Base-by-base conservation (phyloP, 2,888 invertebrate species). In the Drosophila kokeensis region DNA sequence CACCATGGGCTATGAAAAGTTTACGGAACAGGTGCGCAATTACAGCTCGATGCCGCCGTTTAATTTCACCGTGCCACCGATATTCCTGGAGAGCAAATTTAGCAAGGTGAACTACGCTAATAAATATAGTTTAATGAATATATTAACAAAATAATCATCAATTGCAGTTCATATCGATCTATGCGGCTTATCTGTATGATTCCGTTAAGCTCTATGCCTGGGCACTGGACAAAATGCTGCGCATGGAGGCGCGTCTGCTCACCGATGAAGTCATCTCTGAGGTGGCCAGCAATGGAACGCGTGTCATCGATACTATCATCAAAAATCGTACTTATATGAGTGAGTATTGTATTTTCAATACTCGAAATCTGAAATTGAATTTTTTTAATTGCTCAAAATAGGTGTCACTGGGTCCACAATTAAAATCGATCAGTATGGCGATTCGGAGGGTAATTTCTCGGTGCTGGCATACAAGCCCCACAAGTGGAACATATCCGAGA, bases 381-480 rank as follows among this genome's bases (percentile, higher is more conserved):
- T 50, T 38, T 29, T 13, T 11, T 1, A 3, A 45, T 50, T 60
- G 52, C 38, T 73, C 74, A 79, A 69, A 69, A 84, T 85, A 99
- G 99, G 99, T 95, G 96, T 99, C 88, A 97, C 98, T 63, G 99
- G 99, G 24, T 97, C 98, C 91, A 96, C 96, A 73, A 98, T 99
- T 89, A 97, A 97, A 82, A 95, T 99, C 81, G 98, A 99, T 94
- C 95, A 96, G 83, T 95, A 97, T 84, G 99, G 99, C 4, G 99
- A 99, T 93, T 99, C 99, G 0, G 98, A 99, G 93, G 99, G 99
- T 11, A 99, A 99, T 93, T 99, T 98, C 94, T 98, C 99, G 0
- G 97, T 99, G 64, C 94, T 99, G 72, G 97, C 98, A 1, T 95
- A 96, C 90, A 96, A 96, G 92, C 94, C 94, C 24, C 93, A 92